Evolutionary conservation across 1,140 invertebrate genomes (phyloP), one percentile per base, ranked within the genome.

Genomic region (Leptinotarsa undecemlineata): DNA sequence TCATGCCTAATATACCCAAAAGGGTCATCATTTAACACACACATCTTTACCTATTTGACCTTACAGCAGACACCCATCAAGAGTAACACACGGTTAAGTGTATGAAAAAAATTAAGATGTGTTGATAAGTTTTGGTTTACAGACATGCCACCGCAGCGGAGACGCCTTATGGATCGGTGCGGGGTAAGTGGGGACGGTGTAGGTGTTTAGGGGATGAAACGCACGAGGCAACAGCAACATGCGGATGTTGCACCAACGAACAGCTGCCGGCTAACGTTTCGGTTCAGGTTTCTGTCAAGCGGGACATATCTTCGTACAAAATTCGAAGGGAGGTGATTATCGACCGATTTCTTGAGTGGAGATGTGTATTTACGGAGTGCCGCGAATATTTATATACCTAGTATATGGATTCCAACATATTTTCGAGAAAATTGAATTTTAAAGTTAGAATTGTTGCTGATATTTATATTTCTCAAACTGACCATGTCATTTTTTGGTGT

Each of bases 111-210:
- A 48, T 71, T 60, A 71, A 71, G 69, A 71, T 26, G 69, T 71
- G 69, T 71, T 71, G 69, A 71, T 71, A 61, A 71, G 48, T 71
- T 69, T 71, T 48, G 69, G 51, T 71, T 71, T 71, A 71, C 69
- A 71, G 69, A 71, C 69, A 61, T 60, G 51, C 69, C 69, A 71
- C 57, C 51, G 69, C 19, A 23, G 33, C 23, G 5, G 57, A 71
- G 48, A 23, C 69, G 69, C n/a, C 21, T 21, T 48, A 20, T 17
- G 48, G 21, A 14, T 21, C 8, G 5, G 21, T 57, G 48, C 14
- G 23, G 48, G 48, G 21, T 26, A 17, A 51, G 14, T 15, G 51
- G 51, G 69, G 69, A 51, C 60, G 21, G 42, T 51, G 48, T 60
- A 71, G 69, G 48, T 71, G 69, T 71, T 71, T 71, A 71, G 69